phyloP scores from a whole-genome alignment of 2,113 vertebrate genomes.

The Paraplagusia blochii region DNA sequence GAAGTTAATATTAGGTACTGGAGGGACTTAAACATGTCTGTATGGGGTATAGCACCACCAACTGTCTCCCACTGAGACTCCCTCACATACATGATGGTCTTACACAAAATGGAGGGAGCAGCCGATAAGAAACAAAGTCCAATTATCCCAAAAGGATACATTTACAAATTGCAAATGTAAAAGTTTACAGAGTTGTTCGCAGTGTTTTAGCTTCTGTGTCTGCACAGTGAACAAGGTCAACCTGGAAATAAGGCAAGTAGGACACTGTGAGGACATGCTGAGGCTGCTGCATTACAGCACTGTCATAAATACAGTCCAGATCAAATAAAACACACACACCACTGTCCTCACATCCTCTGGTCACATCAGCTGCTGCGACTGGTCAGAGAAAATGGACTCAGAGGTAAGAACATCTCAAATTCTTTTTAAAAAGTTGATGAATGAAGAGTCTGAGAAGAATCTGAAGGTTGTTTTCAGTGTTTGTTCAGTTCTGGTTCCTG shows the following conservation, averaged over 20 bases:
- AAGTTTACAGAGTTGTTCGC: conserved; percentile 3
- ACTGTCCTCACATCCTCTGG: conserved; percentile 16
- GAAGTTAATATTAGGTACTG: no score
- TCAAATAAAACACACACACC: conserved; percentile 13
- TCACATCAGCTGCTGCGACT: conserved; percentile 8
- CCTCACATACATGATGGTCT: no score
- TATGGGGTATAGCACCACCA: no score
- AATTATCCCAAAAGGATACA: no score
- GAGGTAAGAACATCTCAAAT: conserved; percentile 57
- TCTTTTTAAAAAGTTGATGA: no score
- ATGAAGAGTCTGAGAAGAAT: no score
- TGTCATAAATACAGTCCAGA: conserved; percentile 63
- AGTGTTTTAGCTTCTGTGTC: conserved; percentile 12
- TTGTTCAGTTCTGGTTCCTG: conserved; percentile 1
- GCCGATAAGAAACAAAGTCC: no score
- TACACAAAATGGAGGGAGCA: no score
- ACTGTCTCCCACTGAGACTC: no score
- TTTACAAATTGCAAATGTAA: background rate
- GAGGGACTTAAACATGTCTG: no score
- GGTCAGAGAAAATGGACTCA: conserved; percentile 42
- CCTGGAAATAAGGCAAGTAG: conserved; percentile 56
- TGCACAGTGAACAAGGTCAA: conserved; percentile 51
- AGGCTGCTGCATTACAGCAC: conserved; percentile 66
- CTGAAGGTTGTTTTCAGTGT: no score
- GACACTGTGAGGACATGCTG: conserved; percentile 59